Conservation (phyloP, 2,888 invertebrate genomes). For the Eupithecia tripunctaria region DNA sequence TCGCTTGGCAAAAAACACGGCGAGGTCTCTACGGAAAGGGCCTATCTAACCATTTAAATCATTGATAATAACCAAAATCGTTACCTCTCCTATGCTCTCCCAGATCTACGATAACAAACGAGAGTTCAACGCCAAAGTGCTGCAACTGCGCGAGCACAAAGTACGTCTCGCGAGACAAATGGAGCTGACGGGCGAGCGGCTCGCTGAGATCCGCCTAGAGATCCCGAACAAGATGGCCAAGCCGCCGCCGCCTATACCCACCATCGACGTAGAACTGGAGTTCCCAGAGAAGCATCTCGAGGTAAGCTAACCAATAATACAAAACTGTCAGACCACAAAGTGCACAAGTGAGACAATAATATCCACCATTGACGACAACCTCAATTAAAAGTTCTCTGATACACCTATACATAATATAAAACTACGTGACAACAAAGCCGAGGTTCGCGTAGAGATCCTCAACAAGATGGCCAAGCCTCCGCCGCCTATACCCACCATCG, state of each 20-base stretch:
- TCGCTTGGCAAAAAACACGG: too few species aligned
- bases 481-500: constrained; percentile 77
- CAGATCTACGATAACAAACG: constrained; percentile 75
- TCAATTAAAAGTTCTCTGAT: too few species aligned
- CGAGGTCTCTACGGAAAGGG: too few species aligned
- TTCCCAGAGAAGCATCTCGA: constrained; percentile 85
- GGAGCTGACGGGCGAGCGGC: constrained; percentile 70
- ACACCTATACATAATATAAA: too few species aligned
- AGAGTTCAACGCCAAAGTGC: constrained; percentile 71
- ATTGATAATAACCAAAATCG: too few species aligned
- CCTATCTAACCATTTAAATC: too few species aligned
- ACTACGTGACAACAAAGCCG: too few species aligned
- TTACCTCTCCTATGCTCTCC: too few species aligned
- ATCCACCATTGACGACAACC: background rate
- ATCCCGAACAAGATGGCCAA: constrained; percentile 80
- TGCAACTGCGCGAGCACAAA: constrained; percentile 72
- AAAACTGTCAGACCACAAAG: background rate
- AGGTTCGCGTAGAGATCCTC: constrained; percentile 86
- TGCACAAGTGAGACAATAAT: background rate
- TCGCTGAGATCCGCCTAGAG: constrained; percentile 84
- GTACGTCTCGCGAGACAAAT: constrained; percentile 61
- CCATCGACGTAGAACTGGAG: constrained; percentile 80
- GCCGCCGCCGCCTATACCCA: constrained; percentile 73
- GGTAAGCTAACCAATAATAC: constrained; percentile 53
- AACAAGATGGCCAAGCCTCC: constrained; percentile 68